Base-by-base conservation (phyloP, 2,888 invertebrate genomes). In the Xestia c-nigrum region DNA sequence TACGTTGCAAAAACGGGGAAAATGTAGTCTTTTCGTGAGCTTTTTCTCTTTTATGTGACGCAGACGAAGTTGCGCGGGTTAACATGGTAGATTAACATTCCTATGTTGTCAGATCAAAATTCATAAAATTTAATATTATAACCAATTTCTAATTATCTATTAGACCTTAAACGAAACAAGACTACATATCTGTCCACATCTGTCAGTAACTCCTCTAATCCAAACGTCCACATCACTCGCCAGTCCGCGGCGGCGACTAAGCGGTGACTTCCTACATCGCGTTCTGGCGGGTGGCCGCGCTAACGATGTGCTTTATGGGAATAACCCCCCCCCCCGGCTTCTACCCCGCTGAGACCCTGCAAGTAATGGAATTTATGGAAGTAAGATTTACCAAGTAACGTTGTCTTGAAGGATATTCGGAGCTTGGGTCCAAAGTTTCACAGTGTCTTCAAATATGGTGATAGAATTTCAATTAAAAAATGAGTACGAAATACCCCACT, bases 251-350 rank as follows among this genome's bases (percentile, higher is more conserved):
- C 80, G 21, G 47, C 55, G 85, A 63, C 88, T 95, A 96, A 96
- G 92, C 94, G 95, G 74, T 92, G 92, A 96, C 96, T 95, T 96
- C 95, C 95, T 95, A 93, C 93, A 91, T 90, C 89, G 91, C 94
- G 96, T 96, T 95, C 93, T 94, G 95, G 93, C 94, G 92, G 90
- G 91, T 95, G 96, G 90, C 83, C 90, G 88, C 92, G 87, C 85
- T 96, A 96, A 95, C 94, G 89, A 93, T 89, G 94, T 94, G 94
- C 94, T 92, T 94, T 96, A 96, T 96, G 96, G 95, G 92, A 95
- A 93, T 89, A 81, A 64, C 76, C 67, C 88, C 84, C 88, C 84
- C 76, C 70, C 70, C 88, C 85, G 40, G 78, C 76, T 70, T 68
- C 88, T 85, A 38, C 79, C 75, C 73, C 76, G 50, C 72, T 46